These are phyloP conservation scores for Syndactyla subalaris DNA, from an alignment of 2,797 vertebrate genomes.

Conservation along the genomic window DNA sequence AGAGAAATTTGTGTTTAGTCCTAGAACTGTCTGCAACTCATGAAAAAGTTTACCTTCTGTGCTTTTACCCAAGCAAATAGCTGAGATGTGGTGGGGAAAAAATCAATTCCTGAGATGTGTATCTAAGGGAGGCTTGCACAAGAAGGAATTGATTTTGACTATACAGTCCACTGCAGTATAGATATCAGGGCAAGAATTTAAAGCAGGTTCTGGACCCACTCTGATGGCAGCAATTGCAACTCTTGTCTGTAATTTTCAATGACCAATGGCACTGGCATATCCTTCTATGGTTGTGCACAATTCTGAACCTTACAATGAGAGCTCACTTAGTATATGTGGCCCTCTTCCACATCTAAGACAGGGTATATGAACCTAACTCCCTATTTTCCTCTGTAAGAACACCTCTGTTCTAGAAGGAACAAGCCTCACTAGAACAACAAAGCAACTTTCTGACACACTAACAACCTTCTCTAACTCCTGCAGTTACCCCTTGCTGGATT, in stretches of 20 bases:
- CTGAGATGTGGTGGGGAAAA: neutral
- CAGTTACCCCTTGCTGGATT: neutral
- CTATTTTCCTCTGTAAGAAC: neutral
- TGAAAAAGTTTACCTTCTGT: neutral
- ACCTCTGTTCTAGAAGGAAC: neutral
- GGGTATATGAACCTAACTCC: neutral
- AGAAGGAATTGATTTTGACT: neutral
- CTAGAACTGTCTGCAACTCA: neutral
- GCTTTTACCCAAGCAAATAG: neutral
- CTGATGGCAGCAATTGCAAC: neutral
- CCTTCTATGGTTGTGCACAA: accelerated
- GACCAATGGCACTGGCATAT: accelerated
- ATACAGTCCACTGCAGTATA: neutral
- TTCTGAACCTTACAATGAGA: neutral
- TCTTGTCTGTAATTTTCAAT: neutral
- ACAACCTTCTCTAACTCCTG: neutral
- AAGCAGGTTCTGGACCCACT: neutral
- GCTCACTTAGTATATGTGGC: accelerated
- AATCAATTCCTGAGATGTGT: neutral
- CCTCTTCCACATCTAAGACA: neutral
- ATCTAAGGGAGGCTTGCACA: neutral
- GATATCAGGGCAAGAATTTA: neutral
- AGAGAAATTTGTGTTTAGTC: neutral
- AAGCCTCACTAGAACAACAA: neutral
- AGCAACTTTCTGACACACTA: neutral